A percentile compares a stretch with the other conserved stretches of the same genome.
Conservation (phyloP, 2,888 invertebrate species). For the Acanthosepion lycidas region DNA sequence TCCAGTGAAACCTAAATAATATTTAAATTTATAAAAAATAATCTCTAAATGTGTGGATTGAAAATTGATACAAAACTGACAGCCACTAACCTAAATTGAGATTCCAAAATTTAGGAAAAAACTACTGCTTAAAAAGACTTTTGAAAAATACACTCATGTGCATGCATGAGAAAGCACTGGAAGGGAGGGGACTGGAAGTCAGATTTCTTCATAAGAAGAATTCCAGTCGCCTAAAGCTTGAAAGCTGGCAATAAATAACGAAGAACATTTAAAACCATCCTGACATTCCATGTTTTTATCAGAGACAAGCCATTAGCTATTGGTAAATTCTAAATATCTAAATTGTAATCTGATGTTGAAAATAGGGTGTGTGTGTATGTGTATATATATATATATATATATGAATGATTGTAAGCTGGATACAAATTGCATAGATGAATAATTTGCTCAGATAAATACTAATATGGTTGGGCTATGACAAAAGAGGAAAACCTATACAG, state of each 20-base stretch:
- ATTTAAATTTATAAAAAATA: background rate
- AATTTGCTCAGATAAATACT: too few species aligned
- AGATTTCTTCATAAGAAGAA: background rate
- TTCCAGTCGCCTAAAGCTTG: background rate
- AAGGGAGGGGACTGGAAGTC: background rate
- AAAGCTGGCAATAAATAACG: background rate
- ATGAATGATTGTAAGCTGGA: too few species aligned
- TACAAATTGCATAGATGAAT: too few species aligned
- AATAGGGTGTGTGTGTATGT: too few species aligned
- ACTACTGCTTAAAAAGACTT: too few species aligned
- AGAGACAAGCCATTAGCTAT: background rate
- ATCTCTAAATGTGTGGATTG: background rate
- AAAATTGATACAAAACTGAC: background rate
- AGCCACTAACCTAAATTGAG: background rate
- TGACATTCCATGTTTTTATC: background rate
- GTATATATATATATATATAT: too few species aligned
- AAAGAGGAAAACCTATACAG: too few species aligned
- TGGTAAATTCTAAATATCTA: background rate
- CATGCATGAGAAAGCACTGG: too few species aligned
- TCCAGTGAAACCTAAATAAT: background rate
- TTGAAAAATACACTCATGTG: too few species aligned
- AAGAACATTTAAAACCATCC: constrained; percentile 2
- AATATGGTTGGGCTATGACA: too few species aligned
- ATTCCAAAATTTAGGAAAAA: background rate
- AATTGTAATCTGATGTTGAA: too few species aligned